Evolutionary conservation across 2,797 vertebrate species (phyloP), one percentile per base, ranked within the genome.

Genomic region (Emys orbicularis): DNA sequence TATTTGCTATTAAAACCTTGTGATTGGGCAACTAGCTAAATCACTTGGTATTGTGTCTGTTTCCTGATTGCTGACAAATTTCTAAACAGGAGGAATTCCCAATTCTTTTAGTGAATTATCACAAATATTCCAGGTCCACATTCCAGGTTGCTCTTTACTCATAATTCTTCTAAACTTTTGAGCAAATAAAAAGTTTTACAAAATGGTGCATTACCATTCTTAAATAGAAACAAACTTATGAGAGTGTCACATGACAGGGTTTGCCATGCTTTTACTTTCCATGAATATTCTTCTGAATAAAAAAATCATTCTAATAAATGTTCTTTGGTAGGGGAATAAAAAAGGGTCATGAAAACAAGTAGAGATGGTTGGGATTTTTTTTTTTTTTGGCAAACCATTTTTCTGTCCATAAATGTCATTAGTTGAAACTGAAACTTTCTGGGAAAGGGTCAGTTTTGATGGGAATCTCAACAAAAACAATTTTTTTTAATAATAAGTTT

Each of bases 391-490:
- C 76, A 81, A 29, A 89, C 18, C 0, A 0, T 85, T 76, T 77
- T 91, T 92, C 68, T 56, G 80, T 50, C 49, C 29, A 31, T 47
- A 77, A 77, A 49, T 31, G 5, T 49, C 44, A 29, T 76, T 76
- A 8, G 12, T 31, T 47, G 47, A 77, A 49, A 49, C 21, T 44
- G 50, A 72, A 41, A 41, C 5, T 29, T 57, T 49, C 53, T 83
- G 77, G 76, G 81, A 41, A 44, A 27, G 77, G 84, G 41, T 49
- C 93, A 76, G 79, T 95, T 97, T 85, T 83, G 56, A 92, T 80
- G 61, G 5, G 37, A 90, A 50, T 34, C 87, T 53, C 83, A 87
- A 57, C 68, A 23, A 72, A 21, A 72, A 41, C 12, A 41, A 18
- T 4, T 4, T 54, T 41, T 41, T 41, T 72, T 19, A 2, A 31